phyloP scores from a whole-genome alignment of 2,797 vertebrate species.

The Acestrorhynchus altus region DNA sequence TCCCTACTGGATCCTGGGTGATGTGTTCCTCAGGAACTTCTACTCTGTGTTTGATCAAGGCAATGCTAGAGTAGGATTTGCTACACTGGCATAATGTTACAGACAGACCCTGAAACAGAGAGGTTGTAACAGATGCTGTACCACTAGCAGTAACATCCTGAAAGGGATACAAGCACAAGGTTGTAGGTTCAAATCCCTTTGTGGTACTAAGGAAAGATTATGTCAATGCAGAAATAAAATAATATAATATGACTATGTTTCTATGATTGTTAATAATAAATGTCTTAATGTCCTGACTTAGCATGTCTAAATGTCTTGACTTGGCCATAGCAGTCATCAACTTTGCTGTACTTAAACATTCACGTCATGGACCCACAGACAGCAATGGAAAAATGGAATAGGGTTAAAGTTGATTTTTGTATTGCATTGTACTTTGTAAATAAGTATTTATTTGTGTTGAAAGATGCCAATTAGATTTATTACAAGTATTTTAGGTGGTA shows the following conservation, averaged over 20 bases:
- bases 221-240: background rate
- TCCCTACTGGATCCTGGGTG: constrained; percentile 47
- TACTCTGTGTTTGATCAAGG: constrained; percentile 51
- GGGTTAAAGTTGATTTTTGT: too few species aligned
- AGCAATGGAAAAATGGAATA: too few species aligned
- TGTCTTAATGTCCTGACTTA: background rate
- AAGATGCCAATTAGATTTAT: too few species aligned
- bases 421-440: too few species aligned
- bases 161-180: background rate
- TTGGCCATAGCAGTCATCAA: background rate
- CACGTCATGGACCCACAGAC: too few species aligned
- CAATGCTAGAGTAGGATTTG: constrained; percentile 42
- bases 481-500: too few species aligned
- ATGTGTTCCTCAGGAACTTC: constrained; percentile 38
- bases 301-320: background rate
- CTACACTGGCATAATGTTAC: constrained; percentile 21
- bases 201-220: background rate
- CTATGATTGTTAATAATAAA: background rate
- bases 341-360: background rate
- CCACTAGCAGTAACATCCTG: background rate
- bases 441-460: too few species aligned
- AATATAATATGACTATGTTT: background rate
- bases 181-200: background rate
- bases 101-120: background rate
- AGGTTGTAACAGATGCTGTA: background rate